Percentiles rank a stretch among this genome's conserved stretches.
Conservation (phyloP, 2,888 invertebrate genomes). For the Danaus chrysippus region DNA sequence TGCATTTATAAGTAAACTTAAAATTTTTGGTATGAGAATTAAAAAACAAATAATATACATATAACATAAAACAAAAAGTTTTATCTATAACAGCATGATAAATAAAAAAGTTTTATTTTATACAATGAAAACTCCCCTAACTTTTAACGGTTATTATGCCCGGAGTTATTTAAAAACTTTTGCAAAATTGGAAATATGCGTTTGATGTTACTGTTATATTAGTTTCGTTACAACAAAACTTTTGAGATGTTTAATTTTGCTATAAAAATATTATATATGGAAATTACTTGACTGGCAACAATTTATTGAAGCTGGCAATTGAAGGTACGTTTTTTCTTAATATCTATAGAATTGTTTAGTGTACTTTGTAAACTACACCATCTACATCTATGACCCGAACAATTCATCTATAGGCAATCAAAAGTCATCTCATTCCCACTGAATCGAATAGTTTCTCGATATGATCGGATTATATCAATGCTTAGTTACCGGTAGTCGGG, state of each 20-base stretch:
- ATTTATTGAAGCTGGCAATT: too few species aligned
- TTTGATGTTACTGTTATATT: conserved; percentile 19
- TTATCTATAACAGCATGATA: conserved; percentile 25
- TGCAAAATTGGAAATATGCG: conserved; percentile 30
- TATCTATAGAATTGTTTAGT: neutral
- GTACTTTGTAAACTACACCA: conserved; percentile 33
- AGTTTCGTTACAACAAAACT: conserved; percentile 12
- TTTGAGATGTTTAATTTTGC: too few species aligned
- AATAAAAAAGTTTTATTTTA: conserved; percentile 26
- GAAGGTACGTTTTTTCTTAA: too few species aligned
- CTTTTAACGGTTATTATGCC: conserved; percentile 25
- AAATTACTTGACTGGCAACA: too few species aligned
- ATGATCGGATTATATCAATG: conserved; percentile 64
- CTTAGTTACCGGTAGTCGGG: conserved; percentile 63
- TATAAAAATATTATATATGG: too few species aligned
- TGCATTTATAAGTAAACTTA: too few species aligned
- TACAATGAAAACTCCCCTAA: conserved; percentile 31
- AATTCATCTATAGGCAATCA: conserved; percentile 53
- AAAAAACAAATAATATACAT: neutral
- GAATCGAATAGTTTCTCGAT: conserved; percentile 70
- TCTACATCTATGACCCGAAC: conserved; percentile 50
- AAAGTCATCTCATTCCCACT: conserved; percentile 52
- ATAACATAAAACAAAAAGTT: conserved; percentile 22
- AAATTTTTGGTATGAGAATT: neutral
- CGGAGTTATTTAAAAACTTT: conserved; percentile 28